Base-by-base conservation (phyloP, 2,888 invertebrate genomes). In the Andrena marginata region DNA sequence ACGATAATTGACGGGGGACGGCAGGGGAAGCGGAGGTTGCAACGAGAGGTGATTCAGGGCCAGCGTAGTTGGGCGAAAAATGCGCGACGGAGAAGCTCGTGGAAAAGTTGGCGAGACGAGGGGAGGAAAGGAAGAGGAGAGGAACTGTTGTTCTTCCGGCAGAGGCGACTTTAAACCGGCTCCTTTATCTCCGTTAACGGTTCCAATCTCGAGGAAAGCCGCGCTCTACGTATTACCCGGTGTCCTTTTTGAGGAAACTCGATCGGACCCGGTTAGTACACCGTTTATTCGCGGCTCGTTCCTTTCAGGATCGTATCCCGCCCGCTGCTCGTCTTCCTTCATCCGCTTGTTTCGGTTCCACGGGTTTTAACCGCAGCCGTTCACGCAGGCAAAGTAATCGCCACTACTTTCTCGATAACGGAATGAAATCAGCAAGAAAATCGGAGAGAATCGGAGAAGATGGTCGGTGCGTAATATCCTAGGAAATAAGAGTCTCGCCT, bases 151-250 rank as follows among this genome's bases (percentile, higher is more conserved):
- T 80, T 82, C 73, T 56, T 83, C 77, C 76, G 81, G 74, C 59
- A 73, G 75, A 77, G 73, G 70, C 76, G 82, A 84, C 82, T 85
- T 81, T 83, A 87, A 87, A 86, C 71, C 74, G 74, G 67, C 64
- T 85, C 82, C 82, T 87, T 87, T 87, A 85, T 87, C 87, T 84
- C 81, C 79, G 82, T 85, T 87, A 87, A 87, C 84, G 68, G 85
- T 72, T 79, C 63, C 77, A 71, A 87, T 83, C 83, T 72, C 35
- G 75, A 33, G 48, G 80, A 81, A 85, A 81, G 72, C 70, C 72
- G 73, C 69, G 63, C 65, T 33, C 59, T 65, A 73, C 79, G 77
- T 77, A 83, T 77, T 69, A 74, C 74, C 42, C 69, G 70, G 67
- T 26, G 72, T 78, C 65, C 81, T 75, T 72, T 74, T 64, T 49